Conservation (phyloP, 2,113 vertebrate species). For the Phrynosoma platyrhinos region DNA sequence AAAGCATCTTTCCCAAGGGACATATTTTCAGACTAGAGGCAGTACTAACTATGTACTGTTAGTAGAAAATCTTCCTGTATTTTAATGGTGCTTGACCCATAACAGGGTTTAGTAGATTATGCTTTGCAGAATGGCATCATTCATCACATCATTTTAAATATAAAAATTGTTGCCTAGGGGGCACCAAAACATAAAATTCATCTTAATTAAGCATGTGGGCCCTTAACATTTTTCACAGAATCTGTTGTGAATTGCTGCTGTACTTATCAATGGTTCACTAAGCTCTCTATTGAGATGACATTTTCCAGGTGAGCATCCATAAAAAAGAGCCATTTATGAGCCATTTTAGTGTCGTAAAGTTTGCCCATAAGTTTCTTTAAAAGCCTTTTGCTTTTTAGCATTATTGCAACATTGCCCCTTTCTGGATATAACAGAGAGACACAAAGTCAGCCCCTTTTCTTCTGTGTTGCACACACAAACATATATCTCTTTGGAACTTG, state of each 20-base stretch:
- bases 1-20: not conserved
- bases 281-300: slow-evolving; percentile 20
- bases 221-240: not conserved
- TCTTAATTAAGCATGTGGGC: not conserved
- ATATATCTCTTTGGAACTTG: no score
- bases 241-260: not conserved
- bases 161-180: not conserved
- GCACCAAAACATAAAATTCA: not conserved
- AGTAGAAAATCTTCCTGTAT: not conserved
- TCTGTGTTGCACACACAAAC: not conserved
- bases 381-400: not conserved
- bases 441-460: not conserved
- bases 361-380: not conserved
- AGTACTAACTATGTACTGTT: not conserved
- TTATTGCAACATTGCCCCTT: not conserved
- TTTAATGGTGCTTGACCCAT: slow-evolving; percentile 7
- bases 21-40: not conserved
- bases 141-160: not conserved
- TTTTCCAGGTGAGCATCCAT: not conserved
- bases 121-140: not conserved
- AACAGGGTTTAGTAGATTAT: not conserved
- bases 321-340: slow-evolving; percentile 5
- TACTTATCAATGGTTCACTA: slow-evolving; percentile 4
- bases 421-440: not conserved
- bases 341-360: slow-evolving; percentile 2